Conservation (phyloP, 2,888 invertebrate genomes). For the Adineta ricciae region DNA sequence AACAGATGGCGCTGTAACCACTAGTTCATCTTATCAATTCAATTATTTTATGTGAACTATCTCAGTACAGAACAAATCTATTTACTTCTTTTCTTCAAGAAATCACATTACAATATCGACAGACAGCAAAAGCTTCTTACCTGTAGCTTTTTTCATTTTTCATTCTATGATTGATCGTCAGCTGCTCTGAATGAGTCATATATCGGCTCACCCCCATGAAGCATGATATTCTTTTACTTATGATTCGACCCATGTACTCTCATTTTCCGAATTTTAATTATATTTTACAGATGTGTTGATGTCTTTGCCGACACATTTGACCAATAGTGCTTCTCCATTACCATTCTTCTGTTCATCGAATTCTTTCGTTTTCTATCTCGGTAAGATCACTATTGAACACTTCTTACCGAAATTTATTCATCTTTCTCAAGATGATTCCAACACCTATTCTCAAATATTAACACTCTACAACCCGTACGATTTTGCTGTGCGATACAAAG, state of each 20-base stretch:
- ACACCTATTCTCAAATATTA: neutral
- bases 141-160: neutral
- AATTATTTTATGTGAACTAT: neutral
- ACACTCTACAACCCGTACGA: slow-evolving; percentile 2
- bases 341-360: slow-evolving; percentile 1
- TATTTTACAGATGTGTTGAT: neutral
- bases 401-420: neutral
- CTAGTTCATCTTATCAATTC: neutral
- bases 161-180: neutral
- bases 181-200: neutral
- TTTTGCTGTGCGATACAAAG: neutral
- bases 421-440: neutral
- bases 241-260: neutral
- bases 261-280: neutral
- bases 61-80: neutral
- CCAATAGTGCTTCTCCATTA: neutral
- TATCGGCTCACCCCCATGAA: too few species aligned
- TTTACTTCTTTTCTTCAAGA: neutral
- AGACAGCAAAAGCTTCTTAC: too few species aligned
- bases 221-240: neutral
- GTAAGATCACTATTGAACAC: neutral
- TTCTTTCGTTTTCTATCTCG: neutral
- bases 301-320: neutral
- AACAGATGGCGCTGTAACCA: neutral
- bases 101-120: too few species aligned